Conservation (phyloP, 2,888 invertebrate species). For the Scrobipalpa atriplicella region DNA sequence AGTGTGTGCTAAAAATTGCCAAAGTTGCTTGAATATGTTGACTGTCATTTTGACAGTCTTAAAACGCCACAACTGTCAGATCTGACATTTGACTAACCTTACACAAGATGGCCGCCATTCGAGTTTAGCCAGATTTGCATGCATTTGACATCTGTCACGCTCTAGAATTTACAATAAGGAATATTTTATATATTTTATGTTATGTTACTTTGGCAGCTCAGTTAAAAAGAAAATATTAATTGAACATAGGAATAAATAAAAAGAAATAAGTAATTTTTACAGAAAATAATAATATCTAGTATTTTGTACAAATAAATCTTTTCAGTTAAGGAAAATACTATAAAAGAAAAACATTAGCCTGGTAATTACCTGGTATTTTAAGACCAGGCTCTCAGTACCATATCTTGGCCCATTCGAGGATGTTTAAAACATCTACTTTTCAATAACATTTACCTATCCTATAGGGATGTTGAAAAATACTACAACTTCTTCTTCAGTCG, state of each 20-base stretch:
- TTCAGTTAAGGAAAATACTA: too few species aligned
- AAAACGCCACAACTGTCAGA: slow-evolving; percentile 51
- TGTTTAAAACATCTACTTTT: too few species aligned
- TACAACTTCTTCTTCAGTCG: too few species aligned
- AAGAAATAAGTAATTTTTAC: neutral
- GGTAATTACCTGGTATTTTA: too few species aligned
- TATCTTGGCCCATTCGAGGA: too few species aligned
- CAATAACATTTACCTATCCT: too few species aligned
- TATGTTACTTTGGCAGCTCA: neutral
- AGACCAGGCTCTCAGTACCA: too few species aligned
- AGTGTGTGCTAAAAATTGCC: neutral
- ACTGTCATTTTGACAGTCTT: too few species aligned
- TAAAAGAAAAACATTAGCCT: too few species aligned
- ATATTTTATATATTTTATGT: neutral
- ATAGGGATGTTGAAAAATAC: too few species aligned
- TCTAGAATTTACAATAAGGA: slow-evolving; percentile 70
- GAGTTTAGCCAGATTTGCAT: slow-evolving; percentile 73
- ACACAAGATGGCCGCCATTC: slow-evolving; percentile 70
- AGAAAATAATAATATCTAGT: neutral
- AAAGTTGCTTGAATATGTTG: neutral
- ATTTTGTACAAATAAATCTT: too few species aligned
- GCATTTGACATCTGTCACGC: slow-evolving; percentile 78
- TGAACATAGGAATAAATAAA: neutral
- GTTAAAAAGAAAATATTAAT: neutral
- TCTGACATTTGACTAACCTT: slow-evolving; percentile 72